These are phyloP conservation scores for Accipiter virgatus DNA, from an alignment of 2,113 vertebrate genomes.

Conservation along the genomic window DNA sequence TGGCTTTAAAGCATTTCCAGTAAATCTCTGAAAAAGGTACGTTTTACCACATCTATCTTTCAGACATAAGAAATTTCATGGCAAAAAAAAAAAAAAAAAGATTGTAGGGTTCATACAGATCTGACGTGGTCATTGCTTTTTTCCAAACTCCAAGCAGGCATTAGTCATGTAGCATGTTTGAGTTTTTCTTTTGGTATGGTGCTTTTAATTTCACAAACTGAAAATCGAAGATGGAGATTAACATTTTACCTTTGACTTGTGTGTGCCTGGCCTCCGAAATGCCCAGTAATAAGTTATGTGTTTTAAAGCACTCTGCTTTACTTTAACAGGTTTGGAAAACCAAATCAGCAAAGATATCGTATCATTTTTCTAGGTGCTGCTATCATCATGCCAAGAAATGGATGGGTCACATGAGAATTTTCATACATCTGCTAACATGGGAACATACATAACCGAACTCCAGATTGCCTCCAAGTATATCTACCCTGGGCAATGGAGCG, in stretches of 20 bases:
- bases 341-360: neutral
- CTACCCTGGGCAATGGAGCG: neutral
- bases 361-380: neutral
- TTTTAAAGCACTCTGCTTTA: neutral
- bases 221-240: neutral
- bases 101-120: neutral
- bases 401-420: neutral
- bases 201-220: neutral
- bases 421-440: neutral
- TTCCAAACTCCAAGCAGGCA: neutral
- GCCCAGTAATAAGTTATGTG: neutral
- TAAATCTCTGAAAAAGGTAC: neutral
- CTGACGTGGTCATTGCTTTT: neutral
- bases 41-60: neutral
- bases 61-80: neutral
- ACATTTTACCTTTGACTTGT: neutral
- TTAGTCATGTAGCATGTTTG: neutral
- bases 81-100: too few species aligned
- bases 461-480: neutral
- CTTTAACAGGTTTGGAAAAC: neutral
- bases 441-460: neutral
- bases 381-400: neutral
- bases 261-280: neutral
- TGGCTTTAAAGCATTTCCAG: neutral
- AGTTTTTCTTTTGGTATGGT: neutral